Percentiles rank a stretch among this genome's conserved stretches.
Evolutionary conservation across 2,888 invertebrate species (phyloP).

Genomic region (Encarsia formosa): DNA sequence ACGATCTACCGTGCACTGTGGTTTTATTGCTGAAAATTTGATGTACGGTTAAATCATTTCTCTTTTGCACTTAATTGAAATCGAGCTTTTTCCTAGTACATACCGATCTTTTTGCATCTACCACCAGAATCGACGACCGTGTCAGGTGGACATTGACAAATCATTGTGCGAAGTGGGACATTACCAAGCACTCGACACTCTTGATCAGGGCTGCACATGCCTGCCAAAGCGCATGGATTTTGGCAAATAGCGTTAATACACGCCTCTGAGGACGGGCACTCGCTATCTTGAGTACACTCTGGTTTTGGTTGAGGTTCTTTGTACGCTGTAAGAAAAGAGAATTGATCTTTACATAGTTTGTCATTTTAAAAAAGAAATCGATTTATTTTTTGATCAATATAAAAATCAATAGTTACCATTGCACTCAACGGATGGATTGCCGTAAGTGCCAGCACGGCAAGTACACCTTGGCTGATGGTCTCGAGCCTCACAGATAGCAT

Average conservation of each 20-base stretch:
- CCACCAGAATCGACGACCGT: slow-evolving; percentile 71
- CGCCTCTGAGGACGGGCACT: slow-evolving; percentile 70
- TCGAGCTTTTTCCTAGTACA: slow-evolving; percentile 19
- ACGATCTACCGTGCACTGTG: slow-evolving; percentile 62
- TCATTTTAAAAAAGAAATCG: neutral
- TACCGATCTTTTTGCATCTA: slow-evolving; percentile 61
- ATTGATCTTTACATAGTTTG: neutral
- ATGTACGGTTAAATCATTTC: no score
- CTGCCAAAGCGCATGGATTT: slow-evolving; percentile 70
- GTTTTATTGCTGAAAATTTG: slow-evolving; percentile 19
- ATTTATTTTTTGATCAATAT: no score
- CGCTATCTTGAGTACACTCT: slow-evolving; percentile 71
- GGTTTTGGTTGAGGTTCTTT: slow-evolving; percentile 43
- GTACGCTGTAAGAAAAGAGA: slow-evolving; percentile 26
- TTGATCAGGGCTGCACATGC: slow-evolving; percentile 73
- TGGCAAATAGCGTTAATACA: slow-evolving; percentile 74
- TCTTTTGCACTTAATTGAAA: neutral
- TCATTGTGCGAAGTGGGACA: slow-evolving; percentile 75
- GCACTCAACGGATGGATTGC: slow-evolving; percentile 76
- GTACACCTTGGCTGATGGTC: slow-evolving; percentile 74
- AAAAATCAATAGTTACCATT: slow-evolving; percentile 47
- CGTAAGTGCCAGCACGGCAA: slow-evolving; percentile 70
- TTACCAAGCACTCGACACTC: slow-evolving; percentile 76
- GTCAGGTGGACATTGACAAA: slow-evolving; percentile 82
- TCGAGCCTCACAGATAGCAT: slow-evolving; percentile 70